These are phyloP conservation scores for Vesta saturnalis DNA, from an alignment of 2,888 invertebrate genomes.

Conservation along the genomic window DNA sequence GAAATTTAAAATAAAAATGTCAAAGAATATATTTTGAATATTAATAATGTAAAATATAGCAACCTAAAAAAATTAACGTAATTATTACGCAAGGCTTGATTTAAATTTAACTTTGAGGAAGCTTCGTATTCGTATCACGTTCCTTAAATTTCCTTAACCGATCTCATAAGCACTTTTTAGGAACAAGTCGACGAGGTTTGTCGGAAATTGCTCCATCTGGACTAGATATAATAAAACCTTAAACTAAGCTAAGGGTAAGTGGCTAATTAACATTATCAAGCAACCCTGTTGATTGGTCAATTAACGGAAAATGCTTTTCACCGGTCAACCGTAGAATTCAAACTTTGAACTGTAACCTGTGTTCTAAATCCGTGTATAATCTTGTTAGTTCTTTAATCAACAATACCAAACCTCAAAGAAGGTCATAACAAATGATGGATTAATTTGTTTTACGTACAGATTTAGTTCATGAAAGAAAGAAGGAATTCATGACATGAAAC, in stretches of 20 bases:
- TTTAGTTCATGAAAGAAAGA: too few species aligned
- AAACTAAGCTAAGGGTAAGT: constrained; percentile 40
- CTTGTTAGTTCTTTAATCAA: too few species aligned
- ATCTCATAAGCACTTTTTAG: constrained; percentile 39
- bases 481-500: too few species aligned
- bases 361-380: too few species aligned
- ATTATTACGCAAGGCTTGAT: constrained; percentile 43
- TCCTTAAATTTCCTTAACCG: constrained; percentile 39
- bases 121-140: constrained; percentile 41
- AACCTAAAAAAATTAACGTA: constrained; percentile 40
- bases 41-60: constrained; percentile 8
- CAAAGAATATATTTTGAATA: neutral
- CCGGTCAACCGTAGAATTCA: constrained; percentile 28
- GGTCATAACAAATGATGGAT: too few species aligned
- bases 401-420: too few species aligned
- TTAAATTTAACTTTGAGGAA: constrained; percentile 38
- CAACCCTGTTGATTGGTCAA: constrained; percentile 41
- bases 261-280: constrained; percentile 44
- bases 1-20: too few species aligned
- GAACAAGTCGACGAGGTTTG: constrained; percentile 41
- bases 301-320: constrained; percentile 36
- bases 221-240: constrained; percentile 44
- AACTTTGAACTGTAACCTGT: constrained; percentile 21
- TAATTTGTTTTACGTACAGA: too few species aligned
- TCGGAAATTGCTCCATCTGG: constrained; percentile 47